Percentiles rank a stretch among this genome's conserved stretches.
Evolutionary conservation across 2,113 vertebrate species (phyloP).

Genomic region (Rhea americana): DNA sequence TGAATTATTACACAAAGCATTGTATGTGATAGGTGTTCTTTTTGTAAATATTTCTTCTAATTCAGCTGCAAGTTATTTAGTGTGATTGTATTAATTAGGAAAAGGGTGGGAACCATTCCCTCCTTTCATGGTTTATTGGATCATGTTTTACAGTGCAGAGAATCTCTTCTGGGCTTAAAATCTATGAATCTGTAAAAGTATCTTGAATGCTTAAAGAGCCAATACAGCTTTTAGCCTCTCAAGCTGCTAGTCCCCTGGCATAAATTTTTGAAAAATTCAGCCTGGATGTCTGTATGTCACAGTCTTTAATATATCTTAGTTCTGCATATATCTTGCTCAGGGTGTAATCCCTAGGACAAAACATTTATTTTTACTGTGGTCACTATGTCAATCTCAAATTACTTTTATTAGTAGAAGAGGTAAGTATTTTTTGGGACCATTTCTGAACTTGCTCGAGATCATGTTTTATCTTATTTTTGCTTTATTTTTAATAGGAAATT

Average conservation of each 20-base stretch:
- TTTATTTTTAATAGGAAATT: neutral
- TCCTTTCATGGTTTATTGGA: neutral
- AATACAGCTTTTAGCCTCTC: conserved; percentile 31
- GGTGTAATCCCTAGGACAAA: neutral
- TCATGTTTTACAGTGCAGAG: neutral
- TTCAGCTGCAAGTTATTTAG: neutral
- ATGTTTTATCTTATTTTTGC: neutral
- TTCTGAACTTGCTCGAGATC: neutral
- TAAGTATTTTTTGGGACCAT: neutral
- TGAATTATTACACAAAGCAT: neutral
- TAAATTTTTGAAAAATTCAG: conserved; percentile 12
- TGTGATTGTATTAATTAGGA: neutral
- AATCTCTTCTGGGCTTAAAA: neutral
- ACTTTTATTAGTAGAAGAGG: neutral
- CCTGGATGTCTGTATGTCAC: neutral
- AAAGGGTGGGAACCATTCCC: neutral
- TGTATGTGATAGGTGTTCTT: neutral
- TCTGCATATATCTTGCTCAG: neutral
- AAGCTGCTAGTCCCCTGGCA: neutral
- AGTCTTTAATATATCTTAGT: neutral
- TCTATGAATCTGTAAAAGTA: neutral
- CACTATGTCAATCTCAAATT: neutral
- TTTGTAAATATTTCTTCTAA: neutral
- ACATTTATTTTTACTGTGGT: neutral
- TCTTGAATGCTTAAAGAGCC: conserved; percentile 2